Conservation (phyloP, 2,113 vertebrate species). For the Proteles cristata region DNA sequence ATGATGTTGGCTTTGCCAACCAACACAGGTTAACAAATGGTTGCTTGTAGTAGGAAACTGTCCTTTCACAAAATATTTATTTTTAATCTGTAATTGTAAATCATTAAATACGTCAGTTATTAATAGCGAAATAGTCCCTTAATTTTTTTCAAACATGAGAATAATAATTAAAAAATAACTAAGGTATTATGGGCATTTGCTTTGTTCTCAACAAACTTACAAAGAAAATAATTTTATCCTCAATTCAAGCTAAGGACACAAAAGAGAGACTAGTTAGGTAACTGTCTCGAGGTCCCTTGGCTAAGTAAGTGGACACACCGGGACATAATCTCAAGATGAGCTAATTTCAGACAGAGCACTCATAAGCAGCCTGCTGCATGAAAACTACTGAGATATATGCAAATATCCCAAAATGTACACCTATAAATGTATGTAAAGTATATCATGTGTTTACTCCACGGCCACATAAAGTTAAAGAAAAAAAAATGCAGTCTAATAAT, state of each 20-base stretch:
- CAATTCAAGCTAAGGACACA: neutral
- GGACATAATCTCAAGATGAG: neutral
- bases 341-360: neutral
- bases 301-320: neutral
- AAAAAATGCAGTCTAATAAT: neutral
- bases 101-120: constrained; percentile 26
- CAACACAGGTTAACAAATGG: neutral
- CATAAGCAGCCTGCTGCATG: neutral
- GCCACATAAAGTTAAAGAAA: neutral
- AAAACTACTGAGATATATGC: neutral
- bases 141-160: constrained; percentile 8
- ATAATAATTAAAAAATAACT: constrained; percentile 19
- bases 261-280: neutral
- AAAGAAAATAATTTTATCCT: constrained; percentile 31
- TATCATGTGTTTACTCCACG: neutral
- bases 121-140: neutral
- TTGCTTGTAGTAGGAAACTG: constrained; percentile 33
- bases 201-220: neutral
- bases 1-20: constrained; percentile 5
- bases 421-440: neutral
- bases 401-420: neutral
- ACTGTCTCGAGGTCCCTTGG: neutral
- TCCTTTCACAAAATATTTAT: constrained; percentile 48
- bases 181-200: neutral
- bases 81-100: constrained; percentile 29